Evolutionary conservation across 2,797 vertebrate genomes (phyloP), one percentile per base, ranked within the genome.

Genomic region (Chrosomus eos): DNA sequence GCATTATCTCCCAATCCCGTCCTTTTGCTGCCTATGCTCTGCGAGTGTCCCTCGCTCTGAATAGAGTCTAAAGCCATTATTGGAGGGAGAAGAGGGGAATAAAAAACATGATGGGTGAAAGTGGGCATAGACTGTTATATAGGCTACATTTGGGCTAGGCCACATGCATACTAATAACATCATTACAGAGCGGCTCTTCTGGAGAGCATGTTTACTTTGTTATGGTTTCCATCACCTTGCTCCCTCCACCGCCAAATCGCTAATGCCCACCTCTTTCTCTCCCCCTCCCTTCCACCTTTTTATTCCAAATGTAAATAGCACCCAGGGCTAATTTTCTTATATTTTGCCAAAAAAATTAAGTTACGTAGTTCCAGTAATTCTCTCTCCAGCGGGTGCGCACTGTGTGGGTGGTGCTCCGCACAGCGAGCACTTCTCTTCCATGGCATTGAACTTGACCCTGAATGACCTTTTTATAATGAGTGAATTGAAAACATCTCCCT

Each of bases 401-500:
- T 88, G 83, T 85, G 92, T 93, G 91, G 86, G 92, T 90, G 92
- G 96, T 90, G 90, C 95, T 96, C 94, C 94, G 94, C 94, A 94
- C 96, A 95, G 94, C 95, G 93, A 96, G 94, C 93, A 94, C 94
- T 96, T 95, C 96, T 97, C 96, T 97, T 97, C 94, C 95, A 93
- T 96, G 96, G 97, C 96, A 97, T 96, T 98, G 97, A 99, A 98
- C 98, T 98, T 98, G 97, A 99, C 97, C 97, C 94, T 86, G 91
- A 91, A 93, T 93, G 95, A 98, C 97, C 97, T 95, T 94, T 95
- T 95, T 94, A 96, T 98, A 99, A 98, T 98, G 97, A 98, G 94
- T 97, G 97, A 97, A 99, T 98, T 97, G 97, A 97, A 99, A 99
- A 97, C 97, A 98, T 98, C 96, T 97, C 97, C 96, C 97, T 96